Evolutionary conservation across 2,797 vertebrate species (phyloP).

Genomic region (Scolopax rusticola): DNA sequence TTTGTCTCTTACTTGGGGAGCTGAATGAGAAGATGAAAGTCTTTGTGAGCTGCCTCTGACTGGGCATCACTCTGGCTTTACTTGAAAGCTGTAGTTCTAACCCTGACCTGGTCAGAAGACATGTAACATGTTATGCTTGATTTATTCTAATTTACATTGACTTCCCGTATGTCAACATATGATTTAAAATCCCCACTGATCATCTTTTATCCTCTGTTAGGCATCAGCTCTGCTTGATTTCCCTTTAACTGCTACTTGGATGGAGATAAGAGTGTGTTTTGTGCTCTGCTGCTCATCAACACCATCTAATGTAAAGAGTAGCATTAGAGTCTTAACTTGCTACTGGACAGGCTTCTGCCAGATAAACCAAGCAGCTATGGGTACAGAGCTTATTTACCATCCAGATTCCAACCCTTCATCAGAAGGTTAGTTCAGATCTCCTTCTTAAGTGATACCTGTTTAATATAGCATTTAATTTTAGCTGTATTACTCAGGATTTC

Average conservation of each 20-base stretch:
- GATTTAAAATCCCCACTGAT: constrained; percentile 16
- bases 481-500: constrained; percentile 13
- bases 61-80: neutral
- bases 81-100: neutral
- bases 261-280: neutral
- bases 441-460: constrained; percentile 1
- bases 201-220: constrained; percentile 54
- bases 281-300: constrained; percentile 25
- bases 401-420: neutral
- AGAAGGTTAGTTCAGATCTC: constrained; percentile 33
- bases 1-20: neutral
- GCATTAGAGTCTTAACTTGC: neutral
- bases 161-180: constrained; percentile 25
- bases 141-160: constrained; percentile 41
- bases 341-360: neutral
- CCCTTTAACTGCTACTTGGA: constrained; percentile 48
- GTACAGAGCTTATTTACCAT: constrained; percentile 6
- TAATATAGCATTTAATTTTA: constrained; percentile 23
- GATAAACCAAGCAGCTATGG: neutral
- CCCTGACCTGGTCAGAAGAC: neutral
- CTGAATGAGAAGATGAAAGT: neutral
- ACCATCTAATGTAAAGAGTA: constrained; percentile 6
- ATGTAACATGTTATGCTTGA: neutral
- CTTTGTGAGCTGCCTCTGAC: neutral
- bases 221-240: constrained; percentile 51